Percentiles rank a stretch among this genome's conserved stretches.
These are phyloP conservation scores for Crocallis elinguaria DNA, from an alignment of 2,888 invertebrate species.

Conservation along the genomic window DNA sequence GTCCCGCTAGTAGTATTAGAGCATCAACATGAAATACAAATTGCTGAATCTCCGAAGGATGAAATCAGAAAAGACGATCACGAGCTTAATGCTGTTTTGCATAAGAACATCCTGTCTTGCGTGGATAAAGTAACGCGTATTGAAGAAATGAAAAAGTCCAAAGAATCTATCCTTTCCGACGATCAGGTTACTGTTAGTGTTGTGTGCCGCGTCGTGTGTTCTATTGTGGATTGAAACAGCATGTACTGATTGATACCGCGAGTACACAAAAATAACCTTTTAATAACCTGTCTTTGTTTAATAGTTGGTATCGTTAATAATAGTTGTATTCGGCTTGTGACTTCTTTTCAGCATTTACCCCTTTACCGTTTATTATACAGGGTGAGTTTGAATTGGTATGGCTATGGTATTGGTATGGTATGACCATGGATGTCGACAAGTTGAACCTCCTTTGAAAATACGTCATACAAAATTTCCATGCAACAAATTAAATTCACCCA, in stretches of 20 bases:
- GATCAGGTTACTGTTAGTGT: slow-evolving; percentile 73
- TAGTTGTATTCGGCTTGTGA: slow-evolving; percentile 5
- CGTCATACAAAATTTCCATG: no score
- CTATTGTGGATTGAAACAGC: slow-evolving; percentile 59
- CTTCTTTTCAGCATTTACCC: slow-evolving; percentile 15
- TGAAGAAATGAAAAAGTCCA: slow-evolving; percentile 72
- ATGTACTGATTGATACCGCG: slow-evolving; percentile 52
- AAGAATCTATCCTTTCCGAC: slow-evolving; percentile 54
- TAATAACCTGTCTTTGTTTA: slow-evolving; percentile 10
- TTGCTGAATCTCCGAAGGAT: slow-evolving; percentile 49
- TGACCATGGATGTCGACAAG: no score
- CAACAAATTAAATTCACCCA: no score
- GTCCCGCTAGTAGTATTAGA: slow-evolving; percentile 12
- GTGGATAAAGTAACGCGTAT: slow-evolving; percentile 76
- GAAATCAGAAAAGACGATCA: slow-evolving; percentile 59
- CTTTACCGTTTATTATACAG: slow-evolving; percentile 5
- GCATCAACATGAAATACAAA: slow-evolving; percentile 6
- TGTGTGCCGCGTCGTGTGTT: slow-evolving; percentile 65
- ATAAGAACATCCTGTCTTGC: slow-evolving; percentile 75
- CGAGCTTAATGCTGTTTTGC: slow-evolving; percentile 66
- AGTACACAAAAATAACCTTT: slow-evolving; percentile 18
- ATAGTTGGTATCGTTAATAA: background rate
- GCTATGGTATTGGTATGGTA: no score
- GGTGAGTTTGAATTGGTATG: no score
- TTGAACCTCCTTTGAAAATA: no score